Evolutionary conservation across 2,797 vertebrate genomes (phyloP), one percentile per base, ranked within the genome.

Genomic region (Phrynocephalus guinanensis): DNA sequence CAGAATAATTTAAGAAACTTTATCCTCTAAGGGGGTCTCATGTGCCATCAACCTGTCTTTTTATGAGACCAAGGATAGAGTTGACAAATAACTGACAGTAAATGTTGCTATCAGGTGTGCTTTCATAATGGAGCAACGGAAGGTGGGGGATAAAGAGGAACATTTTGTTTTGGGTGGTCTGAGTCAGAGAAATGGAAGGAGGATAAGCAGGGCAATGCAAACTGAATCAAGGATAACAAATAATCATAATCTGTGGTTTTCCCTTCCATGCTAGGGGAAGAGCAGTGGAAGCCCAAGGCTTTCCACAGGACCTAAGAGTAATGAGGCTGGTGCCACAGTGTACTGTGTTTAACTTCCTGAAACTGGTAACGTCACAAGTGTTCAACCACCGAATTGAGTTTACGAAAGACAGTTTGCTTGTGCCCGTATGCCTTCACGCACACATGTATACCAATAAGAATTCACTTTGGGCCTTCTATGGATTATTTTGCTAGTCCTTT

Each of bases 1-100:
- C 89, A 83, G 83, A 82, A 88, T 90, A 94, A 96, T 95, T 93
- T 91, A 86, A 89, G 93, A 91, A 50, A 82, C 91, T 89, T 77
- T 87, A 0, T 87, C 93, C 79, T 87, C 83, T n/a, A 0, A 77
- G 87, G 76, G 28, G 70, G 6, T 38, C 68, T 90, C n/a, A 48
- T 56, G 28, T 87, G 30, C 38, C 22, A 18, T 33, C 79, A 92
- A 91, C 77, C 86, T 81, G 79, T 89, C 89, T 48, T 26, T 78
- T 85, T 81, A 13, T 60, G 86, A 90, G 79, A 72, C 79, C 77
- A 18, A 89, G 22, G 52, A 73, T 52, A 68, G 3, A 68, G 6
- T 18, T 71, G 44, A 87, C 67, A 30, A 73, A 86, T 91, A 92
- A 81, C 70, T 89, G 87, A 33, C 90, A 82, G 20, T 2, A 71